Evolutionary conservation across 2,113 vertebrate genomes (phyloP).

Genomic region (Mobula hypostoma): DNA sequence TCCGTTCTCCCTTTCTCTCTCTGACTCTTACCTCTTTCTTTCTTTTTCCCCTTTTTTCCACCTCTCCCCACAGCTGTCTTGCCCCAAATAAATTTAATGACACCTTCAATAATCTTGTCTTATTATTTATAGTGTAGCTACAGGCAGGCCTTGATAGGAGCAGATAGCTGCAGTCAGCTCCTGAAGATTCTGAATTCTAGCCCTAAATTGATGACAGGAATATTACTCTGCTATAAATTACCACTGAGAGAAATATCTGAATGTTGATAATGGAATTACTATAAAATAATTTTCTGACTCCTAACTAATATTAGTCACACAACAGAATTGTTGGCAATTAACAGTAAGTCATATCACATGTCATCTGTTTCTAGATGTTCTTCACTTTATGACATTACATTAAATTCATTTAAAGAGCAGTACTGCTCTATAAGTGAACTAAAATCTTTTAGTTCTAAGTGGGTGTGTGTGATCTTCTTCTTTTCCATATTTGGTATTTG

Average conservation of each 20-base stretch:
- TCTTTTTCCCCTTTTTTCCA: not conserved
- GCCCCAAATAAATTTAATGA: not conserved
- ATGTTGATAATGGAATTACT: not conserved
- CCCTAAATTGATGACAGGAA: not conserved
- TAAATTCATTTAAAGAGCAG: not conserved
- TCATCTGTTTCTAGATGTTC: not conserved
- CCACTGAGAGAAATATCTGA: not conserved
- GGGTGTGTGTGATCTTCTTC: not conserved
- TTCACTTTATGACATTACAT: not conserved
- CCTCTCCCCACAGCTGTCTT: no score
- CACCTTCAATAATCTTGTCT: no score
- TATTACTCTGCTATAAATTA: not conserved
- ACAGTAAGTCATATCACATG: not conserved
- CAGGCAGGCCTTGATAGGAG: not conserved
- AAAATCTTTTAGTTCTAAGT: not conserved
- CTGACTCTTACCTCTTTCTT: no score
- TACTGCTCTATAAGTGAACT: not conserved
- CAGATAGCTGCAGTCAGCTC: not conserved
- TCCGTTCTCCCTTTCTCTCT: no score
- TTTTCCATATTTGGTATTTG: not conserved
- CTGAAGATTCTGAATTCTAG: not conserved
- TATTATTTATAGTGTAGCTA: not conserved
- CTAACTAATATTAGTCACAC: not conserved
- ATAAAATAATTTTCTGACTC: not conserved
- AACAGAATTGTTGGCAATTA: not conserved